phyloP scores from a whole-genome alignment of 2,797 vertebrate species.

The Spondyliosoma cantharus region DNA sequence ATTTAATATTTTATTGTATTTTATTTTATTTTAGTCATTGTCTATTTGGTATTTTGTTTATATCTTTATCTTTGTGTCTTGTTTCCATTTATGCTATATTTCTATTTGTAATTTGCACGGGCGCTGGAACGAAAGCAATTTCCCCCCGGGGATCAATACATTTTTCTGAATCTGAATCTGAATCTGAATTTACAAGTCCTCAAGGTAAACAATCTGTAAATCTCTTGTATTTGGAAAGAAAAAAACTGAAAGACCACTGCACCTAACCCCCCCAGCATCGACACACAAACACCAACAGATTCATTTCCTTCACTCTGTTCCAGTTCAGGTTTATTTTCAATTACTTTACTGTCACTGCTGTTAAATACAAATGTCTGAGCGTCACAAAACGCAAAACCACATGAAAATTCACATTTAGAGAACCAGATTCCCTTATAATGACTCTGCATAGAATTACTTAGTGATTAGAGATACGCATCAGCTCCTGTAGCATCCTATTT shows the following conservation, averaged over 20 bases:
- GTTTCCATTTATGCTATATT: no score
- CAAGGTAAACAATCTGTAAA: background rate
- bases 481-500: background rate
- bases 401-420: slow-evolving; percentile 2
- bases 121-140: no score
- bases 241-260: background rate
- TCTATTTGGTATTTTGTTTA: no score
- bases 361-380: slow-evolving; percentile 30
- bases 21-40: no score
- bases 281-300: background rate
- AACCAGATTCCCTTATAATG: slow-evolving; percentile 4
- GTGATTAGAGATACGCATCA: slow-evolving; percentile 37
- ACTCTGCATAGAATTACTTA: background rate
- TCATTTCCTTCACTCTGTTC: background rate
- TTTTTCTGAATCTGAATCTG: no score
- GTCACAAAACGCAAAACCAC: slow-evolving; percentile 33
- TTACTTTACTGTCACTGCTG: slow-evolving; percentile 23
- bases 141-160: no score
- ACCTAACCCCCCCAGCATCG: background rate
- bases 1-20: no score
- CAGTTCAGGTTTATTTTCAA: slow-evolving; percentile 18
- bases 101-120: no score
- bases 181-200: no score
- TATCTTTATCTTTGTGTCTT: no score
- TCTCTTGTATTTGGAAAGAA: background rate